phyloP scores from a whole-genome alignment of 2,797 vertebrate genomes.

The Gymnocypris eckloni region DNA sequence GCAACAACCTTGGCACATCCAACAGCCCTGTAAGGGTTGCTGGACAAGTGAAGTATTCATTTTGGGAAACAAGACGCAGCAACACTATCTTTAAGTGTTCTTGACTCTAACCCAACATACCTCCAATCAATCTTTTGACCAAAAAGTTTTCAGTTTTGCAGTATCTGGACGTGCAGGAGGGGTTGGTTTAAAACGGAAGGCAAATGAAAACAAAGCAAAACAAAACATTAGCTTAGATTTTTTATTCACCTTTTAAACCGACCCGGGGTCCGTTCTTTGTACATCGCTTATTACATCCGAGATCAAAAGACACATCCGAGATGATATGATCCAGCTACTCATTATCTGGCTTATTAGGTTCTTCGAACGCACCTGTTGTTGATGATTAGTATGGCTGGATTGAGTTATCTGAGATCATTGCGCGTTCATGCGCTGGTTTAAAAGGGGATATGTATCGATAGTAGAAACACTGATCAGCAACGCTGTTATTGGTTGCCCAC shows the following conservation, averaged over 20 bases:
- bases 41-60: constrained; percentile 56
- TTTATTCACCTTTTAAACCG: background rate
- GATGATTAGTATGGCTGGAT: no score
- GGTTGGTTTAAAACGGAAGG: background rate
- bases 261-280: no score
- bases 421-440: no score
- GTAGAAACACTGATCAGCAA: no score
- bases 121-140: constrained; percentile 43
- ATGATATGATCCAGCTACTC: no score
- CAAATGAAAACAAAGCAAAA: background rate
- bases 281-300: no score
- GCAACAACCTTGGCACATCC: constrained; percentile 37
- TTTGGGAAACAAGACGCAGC: constrained; percentile 56
- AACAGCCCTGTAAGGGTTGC: constrained; percentile 50
- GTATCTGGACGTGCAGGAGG: constrained; percentile 36
- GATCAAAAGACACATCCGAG: no score
- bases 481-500: no score
- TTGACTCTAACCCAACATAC: constrained; percentile 24
- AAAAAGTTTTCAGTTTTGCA: constrained; percentile 33
- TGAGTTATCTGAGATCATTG: no score
- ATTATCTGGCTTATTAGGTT: no score
- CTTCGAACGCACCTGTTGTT: no score
- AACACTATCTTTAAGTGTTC: constrained; percentile 64
- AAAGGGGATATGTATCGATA: no score
- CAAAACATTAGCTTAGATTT: background rate